Percentiles rank a stretch among this genome's conserved stretches.
phyloP scores from a whole-genome alignment of 2,797 vertebrate species.

The Ambastaia sidthimunki region DNA sequence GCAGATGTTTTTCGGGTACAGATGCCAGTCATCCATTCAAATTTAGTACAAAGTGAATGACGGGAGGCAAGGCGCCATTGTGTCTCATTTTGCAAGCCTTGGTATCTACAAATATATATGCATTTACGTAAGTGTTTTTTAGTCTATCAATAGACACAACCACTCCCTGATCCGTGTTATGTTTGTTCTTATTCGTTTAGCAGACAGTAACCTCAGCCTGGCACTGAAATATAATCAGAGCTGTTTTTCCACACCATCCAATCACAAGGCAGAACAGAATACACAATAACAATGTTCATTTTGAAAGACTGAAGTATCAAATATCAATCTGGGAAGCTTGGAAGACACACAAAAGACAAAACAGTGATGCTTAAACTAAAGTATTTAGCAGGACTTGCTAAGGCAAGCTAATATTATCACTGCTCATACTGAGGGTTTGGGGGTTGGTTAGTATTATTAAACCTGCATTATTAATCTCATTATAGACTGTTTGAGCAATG shows the following conservation, averaged over 20 bases:
- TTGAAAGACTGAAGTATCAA: neutral
- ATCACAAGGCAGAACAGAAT: neutral
- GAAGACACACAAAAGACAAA: conserved; percentile 1
- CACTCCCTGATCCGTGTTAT: neutral
- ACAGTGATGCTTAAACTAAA: neutral
- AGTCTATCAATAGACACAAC: no score
- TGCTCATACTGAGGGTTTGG: no score
- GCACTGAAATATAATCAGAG: neutral
- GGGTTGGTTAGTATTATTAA: no score
- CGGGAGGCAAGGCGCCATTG: neutral
- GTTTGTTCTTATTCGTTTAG: neutral
- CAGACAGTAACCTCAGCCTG: neutral
- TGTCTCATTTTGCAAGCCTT: neutral
- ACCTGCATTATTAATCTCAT: no score
- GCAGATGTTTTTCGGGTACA: conserved; percentile 63
- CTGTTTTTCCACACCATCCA: neutral
- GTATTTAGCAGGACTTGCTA: neutral
- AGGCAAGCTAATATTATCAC: neutral
- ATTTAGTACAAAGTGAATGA: conserved; percentile 7
- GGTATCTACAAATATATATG: neutral
- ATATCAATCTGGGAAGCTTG: neutral
- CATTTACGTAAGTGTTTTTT: neutral
- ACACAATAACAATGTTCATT: neutral
- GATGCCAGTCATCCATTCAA: conserved; percentile 43
- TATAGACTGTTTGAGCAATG: no score